These are phyloP conservation scores for Microplitis mediator DNA, from an alignment of 1,140 invertebrate species.

Conservation along the genomic window DNA sequence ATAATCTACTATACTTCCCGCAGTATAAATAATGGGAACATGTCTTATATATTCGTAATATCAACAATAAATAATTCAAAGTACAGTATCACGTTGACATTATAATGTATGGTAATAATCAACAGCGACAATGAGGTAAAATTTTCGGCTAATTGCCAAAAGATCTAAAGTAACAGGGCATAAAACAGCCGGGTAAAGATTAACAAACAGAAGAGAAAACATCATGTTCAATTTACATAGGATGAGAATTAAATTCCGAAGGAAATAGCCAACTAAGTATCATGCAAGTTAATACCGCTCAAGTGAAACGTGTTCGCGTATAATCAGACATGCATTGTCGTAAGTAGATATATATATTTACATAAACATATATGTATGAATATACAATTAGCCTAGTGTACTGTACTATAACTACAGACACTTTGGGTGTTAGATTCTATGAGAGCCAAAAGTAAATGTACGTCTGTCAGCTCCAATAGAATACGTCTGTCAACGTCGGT, in stretches of 20 bases:
- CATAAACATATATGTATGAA: not conserved
- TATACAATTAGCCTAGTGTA: not conserved
- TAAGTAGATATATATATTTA: not conserved
- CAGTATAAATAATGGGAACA: no score
- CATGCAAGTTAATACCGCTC: not conserved
- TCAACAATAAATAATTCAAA: not conserved
- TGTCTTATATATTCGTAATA: not conserved
- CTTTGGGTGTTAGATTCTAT: no score
- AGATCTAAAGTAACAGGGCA: not conserved
- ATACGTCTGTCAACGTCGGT: not conserved
- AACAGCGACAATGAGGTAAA: not conserved
- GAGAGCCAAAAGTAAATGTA: no score
- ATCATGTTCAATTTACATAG: not conserved
- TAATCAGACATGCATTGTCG: not conserved
- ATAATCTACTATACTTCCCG: no score
- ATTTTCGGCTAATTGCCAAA: slow-evolving; percentile 12
- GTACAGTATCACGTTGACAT: not conserved
- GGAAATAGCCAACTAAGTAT: not conserved
- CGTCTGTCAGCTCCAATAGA: no score
- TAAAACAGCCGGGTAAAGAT: not conserved
- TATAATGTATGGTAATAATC: not conserved
- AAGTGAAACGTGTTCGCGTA: not conserved
- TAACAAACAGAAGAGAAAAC: not conserved
- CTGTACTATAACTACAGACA: no score
- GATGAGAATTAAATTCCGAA: not conserved